Evolutionary conservation across 2,888 invertebrate genomes (phyloP).

Genomic region (Sisyra terminalis): DNA sequence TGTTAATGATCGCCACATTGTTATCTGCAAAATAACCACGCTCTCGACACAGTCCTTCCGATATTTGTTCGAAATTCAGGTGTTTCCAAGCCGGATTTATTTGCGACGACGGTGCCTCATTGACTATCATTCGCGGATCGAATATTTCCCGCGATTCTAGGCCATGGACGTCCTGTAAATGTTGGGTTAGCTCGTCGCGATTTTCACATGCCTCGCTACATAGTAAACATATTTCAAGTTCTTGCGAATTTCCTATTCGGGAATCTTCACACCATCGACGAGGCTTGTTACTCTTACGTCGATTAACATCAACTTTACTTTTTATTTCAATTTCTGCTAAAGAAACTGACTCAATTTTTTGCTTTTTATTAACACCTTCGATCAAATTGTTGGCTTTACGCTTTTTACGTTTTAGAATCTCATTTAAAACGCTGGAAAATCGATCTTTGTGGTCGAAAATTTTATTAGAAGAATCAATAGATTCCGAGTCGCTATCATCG

Average conservation of each 20-base stretch:
- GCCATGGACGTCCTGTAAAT: conserved; percentile 33
- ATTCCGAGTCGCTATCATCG: not conserved
- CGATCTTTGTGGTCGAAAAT: no score
- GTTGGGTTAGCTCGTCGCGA: conserved; percentile 29
- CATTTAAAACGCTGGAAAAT: no score
- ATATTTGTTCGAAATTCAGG: not conserved
- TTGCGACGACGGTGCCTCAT: not conserved
- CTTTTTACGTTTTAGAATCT: conserved; percentile 2
- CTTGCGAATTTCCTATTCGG: no score
- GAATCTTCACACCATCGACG: conserved; percentile 12
- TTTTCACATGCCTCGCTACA: conserved; percentile 31
- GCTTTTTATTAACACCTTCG: not conserved
- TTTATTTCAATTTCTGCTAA: no score
- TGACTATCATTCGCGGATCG: not conserved
- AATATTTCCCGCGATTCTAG: conserved; percentile 13
- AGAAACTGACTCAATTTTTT: no score
- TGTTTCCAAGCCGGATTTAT: not conserved
- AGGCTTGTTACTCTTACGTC: conserved; percentile 26
- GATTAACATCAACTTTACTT: conserved; percentile 4
- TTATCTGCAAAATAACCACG: conserved; percentile 7
- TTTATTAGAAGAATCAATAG: no score
- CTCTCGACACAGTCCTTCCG: conserved; percentile 4
- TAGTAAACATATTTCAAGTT: conserved; percentile 26
- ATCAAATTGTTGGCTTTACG: not conserved
- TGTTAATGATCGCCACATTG: conserved; percentile 15